These are phyloP conservation scores for Melieria picta DNA, from an alignment of 2,888 invertebrate genomes.

Conservation along the genomic window DNA sequence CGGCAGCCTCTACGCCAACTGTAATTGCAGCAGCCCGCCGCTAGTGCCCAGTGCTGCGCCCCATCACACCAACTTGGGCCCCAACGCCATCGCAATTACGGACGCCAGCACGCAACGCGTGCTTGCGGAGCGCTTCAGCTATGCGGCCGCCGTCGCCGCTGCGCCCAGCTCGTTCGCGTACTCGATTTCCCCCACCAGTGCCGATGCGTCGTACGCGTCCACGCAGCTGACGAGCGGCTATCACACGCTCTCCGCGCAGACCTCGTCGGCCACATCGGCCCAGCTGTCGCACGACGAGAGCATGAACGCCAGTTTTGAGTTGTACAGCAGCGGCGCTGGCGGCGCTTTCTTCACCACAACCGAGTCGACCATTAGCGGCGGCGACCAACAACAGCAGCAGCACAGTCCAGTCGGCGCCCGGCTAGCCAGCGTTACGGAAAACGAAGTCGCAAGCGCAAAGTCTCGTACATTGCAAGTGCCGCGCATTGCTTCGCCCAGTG, in stretches of 20 bases:
- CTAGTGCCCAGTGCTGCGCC: constrained; percentile 30
- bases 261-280: constrained; percentile 45
- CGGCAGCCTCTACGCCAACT: constrained; percentile 60
- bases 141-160: constrained; percentile 9
- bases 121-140: constrained; percentile 29
- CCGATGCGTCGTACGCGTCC: constrained; percentile 37
- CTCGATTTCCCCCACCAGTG: constrained; percentile 42
- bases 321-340: constrained; percentile 1
- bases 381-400: constrained; percentile 18
- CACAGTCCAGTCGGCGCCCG: constrained; percentile 29
- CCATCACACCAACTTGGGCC: constrained; percentile 34
- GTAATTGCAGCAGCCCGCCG: constrained; percentile 49
- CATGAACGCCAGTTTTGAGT: constrained; percentile 45
- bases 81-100: constrained; percentile 33
- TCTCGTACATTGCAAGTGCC: constrained; percentile 19
- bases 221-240: constrained; percentile 41
- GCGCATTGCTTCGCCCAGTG: not conserved
- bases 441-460: constrained; percentile 7
- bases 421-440: constrained; percentile 29
- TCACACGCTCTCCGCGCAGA: constrained; percentile 47
- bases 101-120: constrained; percentile 33
- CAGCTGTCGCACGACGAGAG: constrained; percentile 48
- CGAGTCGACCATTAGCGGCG: constrained; percentile 10
- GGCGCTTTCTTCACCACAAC: constrained; percentile 27
- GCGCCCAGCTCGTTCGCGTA: constrained; percentile 28